phyloP scores from a whole-genome alignment of 2,888 invertebrate genomes.

The Rhingia rostrata region DNA sequence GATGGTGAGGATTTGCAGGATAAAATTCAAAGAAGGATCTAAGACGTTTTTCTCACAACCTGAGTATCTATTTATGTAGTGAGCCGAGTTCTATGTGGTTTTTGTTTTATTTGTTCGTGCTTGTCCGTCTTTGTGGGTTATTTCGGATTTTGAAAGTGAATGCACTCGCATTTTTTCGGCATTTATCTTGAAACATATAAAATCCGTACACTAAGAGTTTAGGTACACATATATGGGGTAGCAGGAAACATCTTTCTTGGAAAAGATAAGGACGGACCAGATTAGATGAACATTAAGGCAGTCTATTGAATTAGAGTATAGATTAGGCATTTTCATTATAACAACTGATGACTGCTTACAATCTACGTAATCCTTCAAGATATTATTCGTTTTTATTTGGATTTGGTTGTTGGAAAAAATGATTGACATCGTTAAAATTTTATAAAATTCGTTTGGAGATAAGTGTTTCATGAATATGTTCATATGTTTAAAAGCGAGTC shows the following conservation, averaged over 20 bases:
- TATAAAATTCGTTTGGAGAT: too few species aligned
- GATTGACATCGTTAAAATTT: too few species aligned
- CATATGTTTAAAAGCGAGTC: too few species aligned
- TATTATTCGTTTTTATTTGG: too few species aligned
- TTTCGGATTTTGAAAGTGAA: conserved; percentile 38
- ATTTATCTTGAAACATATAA: conserved; percentile 8
- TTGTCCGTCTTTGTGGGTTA: conserved; percentile 18
- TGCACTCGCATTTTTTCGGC: conserved; percentile 52
- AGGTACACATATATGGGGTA: not conserved
- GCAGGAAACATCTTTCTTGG: not conserved
- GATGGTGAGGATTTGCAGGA: conserved; percentile 32
- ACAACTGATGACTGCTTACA: too few species aligned
- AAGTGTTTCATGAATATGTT: too few species aligned
- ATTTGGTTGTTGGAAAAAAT: too few species aligned
- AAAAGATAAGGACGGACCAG: not conserved
- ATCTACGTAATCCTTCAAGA: too few species aligned
- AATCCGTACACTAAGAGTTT: not conserved
- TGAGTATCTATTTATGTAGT: not conserved
- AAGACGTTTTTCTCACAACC: conserved; percentile 40
- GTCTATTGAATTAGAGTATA: too few species aligned
- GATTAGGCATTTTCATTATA: too few species aligned
- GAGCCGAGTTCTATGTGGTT: not conserved
- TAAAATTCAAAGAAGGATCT: conserved; percentile 35
- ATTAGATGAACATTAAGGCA: not conserved
- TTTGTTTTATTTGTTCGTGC: conserved; percentile 2